Evolutionary conservation across 2,113 vertebrate species (phyloP).

Genomic region (Junco hyemalis): DNA sequence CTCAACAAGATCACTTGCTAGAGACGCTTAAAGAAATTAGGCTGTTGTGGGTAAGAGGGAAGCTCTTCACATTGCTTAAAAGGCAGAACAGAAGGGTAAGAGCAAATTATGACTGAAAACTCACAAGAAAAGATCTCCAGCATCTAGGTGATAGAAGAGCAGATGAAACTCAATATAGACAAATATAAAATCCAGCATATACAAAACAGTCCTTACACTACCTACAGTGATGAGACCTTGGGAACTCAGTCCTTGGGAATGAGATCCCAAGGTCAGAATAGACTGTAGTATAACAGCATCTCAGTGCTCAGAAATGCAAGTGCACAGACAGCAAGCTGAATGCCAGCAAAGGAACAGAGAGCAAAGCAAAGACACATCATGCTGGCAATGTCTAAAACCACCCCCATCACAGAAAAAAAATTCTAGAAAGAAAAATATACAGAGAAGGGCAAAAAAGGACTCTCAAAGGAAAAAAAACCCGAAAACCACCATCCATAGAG

Average conservation of each 20-base stretch:
- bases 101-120: neutral
- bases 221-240: neutral
- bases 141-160: neutral
- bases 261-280: neutral
- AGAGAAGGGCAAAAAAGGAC: neutral
- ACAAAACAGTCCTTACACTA: neutral
- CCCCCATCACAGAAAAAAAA: neutral
- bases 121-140: neutral
- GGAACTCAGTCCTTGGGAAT: neutral
- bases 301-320: neutral
- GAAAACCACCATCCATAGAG: neutral
- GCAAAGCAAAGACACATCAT: neutral
- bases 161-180: neutral
- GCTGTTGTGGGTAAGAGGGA: neutral
- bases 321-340: neutral
- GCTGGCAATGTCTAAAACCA: neutral
- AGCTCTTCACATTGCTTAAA: neutral
- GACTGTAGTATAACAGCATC: neutral
- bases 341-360: neutral
- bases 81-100: neutral
- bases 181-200: neutral
- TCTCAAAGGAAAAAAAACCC: neutral
- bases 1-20: neutral
- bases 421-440: neutral
- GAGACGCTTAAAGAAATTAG: neutral